Percentiles rank a stretch among this genome's conserved stretches.
Conservation (phyloP, 2,888 invertebrate genomes). For the Tinea pellionella region DNA sequence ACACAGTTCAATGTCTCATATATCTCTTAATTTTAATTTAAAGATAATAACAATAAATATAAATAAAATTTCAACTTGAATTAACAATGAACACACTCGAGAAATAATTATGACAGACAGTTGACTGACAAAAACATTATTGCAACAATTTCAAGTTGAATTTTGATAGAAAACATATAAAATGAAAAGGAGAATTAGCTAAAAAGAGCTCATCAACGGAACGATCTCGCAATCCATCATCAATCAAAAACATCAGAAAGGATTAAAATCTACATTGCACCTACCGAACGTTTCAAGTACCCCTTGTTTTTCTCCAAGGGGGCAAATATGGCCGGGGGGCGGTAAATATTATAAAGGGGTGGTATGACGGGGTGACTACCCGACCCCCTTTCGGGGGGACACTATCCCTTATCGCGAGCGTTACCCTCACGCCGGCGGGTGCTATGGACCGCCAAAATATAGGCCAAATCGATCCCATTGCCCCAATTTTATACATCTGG, state of each 20-base stretch:
- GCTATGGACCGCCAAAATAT: slow-evolving; percentile 62
- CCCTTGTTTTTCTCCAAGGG: slow-evolving; percentile 70
- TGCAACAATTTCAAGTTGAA: no score
- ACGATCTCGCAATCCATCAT: slow-evolving; percentile 66
- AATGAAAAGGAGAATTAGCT: background rate
- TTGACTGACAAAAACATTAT: background rate
- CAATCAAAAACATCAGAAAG: slow-evolving; percentile 70
- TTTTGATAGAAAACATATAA: no score
- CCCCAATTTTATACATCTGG: slow-evolving; percentile 69
- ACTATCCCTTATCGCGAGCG: slow-evolving; percentile 70
- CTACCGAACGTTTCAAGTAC: slow-evolving; percentile 65
- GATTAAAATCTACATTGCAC: slow-evolving; percentile 71
- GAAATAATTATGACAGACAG: slow-evolving; percentile 5
- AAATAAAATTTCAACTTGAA: background rate
- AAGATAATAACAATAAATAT: background rate
- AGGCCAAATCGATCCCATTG: slow-evolving; percentile 67
- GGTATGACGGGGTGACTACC: slow-evolving; percentile 17
- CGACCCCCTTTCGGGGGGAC: slow-evolving; percentile 48
- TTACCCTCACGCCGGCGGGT: slow-evolving; percentile 61
- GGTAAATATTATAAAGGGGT: slow-evolving; percentile 67
- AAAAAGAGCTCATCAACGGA: slow-evolving; percentile 12
- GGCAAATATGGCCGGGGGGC: slow-evolving; percentile 69
- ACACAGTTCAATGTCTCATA: slow-evolving; percentile 21
- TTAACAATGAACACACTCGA: background rate
- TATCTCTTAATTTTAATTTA: background rate